phyloP scores from a whole-genome alignment of 37 sponge, comb jelly and placozoan species.

The Hexactinellida sp. region DNA sequence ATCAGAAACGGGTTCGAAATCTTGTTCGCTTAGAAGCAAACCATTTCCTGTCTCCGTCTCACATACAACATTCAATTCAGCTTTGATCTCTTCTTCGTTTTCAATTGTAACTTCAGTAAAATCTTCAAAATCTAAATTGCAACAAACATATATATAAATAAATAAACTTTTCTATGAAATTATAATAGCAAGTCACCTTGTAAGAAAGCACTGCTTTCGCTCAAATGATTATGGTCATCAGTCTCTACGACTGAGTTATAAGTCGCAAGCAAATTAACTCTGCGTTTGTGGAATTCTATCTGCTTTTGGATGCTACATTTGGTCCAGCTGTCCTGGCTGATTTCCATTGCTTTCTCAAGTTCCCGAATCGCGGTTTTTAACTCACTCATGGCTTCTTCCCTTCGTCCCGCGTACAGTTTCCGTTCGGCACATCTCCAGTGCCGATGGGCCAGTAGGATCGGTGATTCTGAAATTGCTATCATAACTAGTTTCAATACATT shows the following conservation, averaged over 20 bases:
- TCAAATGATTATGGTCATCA: neutral
- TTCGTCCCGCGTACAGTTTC: neutral
- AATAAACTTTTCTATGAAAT: no score
- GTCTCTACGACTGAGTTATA: neutral
- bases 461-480: neutral
- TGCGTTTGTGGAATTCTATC: neutral
- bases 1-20: no score
- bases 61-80: no score
- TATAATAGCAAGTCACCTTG: neutral
- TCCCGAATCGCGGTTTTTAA: neutral
- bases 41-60: no score
- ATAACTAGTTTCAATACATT: neutral
- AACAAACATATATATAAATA: no score
- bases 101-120: no score
- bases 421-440: neutral
- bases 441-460: neutral
- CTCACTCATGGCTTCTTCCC: neutral
- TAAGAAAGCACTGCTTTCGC: neutral
- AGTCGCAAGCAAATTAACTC: neutral
- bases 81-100: no score
- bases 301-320: neutral
- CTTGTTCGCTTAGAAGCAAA: no score
- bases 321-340: neutral
- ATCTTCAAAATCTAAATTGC: no score
- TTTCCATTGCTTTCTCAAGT: neutral